Base-by-base conservation (phyloP, 2,888 invertebrate genomes). In the Acleris literana region DNA sequence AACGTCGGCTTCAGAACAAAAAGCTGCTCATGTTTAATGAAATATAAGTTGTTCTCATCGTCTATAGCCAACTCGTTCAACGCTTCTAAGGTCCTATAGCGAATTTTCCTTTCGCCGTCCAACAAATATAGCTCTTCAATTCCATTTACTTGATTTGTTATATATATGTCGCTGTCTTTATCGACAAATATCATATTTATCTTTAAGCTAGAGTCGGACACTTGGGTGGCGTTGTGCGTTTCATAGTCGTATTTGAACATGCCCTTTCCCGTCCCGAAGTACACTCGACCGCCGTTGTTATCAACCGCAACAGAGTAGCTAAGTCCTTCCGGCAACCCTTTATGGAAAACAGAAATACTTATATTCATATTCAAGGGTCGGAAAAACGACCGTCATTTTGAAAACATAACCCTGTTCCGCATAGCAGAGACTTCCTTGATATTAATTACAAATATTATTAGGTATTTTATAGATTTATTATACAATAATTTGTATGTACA, bases 251-350 rank as follows among this genome's bases (percentile, higher is more conserved):
- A 90, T 11, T 63, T 70, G 69, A 76, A 91, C 63, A 91, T 82
- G 25, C 90, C 90, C 63, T 79, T 75, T n/a, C 77, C 83, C 20
- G 90, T 90, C 9, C 88, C 90, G 64, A 91, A 88, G 71, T 84
- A 90, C 11, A 90, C 86, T 70, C 81, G 82, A 0, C 74, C 69
- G 22, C 81, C 75, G 29, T 80, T 84, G 69, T 82, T 82, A 71
- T 90, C 89, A 17, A 89, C 72, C 5, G 90, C 90, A 59, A 90
- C 76, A 2, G 90, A 90, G 71, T 89, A 89, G 70, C 88, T 85
- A 22, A 78, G 72, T 7, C 83, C 82, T 61, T 85, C 80, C 4
- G 90, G 90, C 71, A 90, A 77, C 69, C 90, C 90, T 90, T 64
- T 9, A 43, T 25, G 73, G 70, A 68, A 64, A 59, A 55, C 39